Conservation (phyloP, 2,113 vertebrate genomes). For the Porphyrio hochstetteri region DNA sequence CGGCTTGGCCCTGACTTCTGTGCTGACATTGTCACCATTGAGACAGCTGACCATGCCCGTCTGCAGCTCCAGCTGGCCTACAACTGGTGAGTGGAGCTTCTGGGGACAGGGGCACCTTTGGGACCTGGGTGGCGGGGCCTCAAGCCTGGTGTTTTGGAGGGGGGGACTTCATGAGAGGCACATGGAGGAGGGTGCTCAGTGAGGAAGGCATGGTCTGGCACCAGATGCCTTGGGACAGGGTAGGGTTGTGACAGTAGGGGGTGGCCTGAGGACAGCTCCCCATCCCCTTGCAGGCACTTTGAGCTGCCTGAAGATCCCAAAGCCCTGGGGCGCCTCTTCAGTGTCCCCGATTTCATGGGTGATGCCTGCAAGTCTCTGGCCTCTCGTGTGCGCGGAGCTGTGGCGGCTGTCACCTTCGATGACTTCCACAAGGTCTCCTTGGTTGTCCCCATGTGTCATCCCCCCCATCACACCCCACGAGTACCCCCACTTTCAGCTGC, state of each 20-base stretch:
- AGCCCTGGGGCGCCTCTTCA: constrained; percentile 74
- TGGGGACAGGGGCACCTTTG: too few relatives aligned
- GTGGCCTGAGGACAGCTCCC: neutral
- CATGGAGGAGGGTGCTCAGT: too few relatives aligned
- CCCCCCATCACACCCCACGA: too few relatives aligned
- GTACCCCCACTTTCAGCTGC: too few relatives aligned
- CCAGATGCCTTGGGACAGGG: neutral
- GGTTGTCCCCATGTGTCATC: neutral
- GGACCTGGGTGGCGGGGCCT: neutral
- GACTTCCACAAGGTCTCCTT: constrained; percentile 87
- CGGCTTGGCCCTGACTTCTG: constrained; percentile 91
- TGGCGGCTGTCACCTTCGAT: constrained; percentile 89
- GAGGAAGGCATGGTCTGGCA: too few relatives aligned
- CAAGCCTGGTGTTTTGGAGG: neutral
- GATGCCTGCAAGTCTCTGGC: constrained; percentile 90
- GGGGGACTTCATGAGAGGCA: too few relatives aligned
- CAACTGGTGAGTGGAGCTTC: constrained; percentile 81
- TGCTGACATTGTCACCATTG: constrained; percentile 89
- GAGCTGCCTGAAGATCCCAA: constrained; percentile 64
- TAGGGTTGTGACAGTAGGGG: neutral
- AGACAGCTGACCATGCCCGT: constrained; percentile 89
- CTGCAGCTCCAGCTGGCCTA: constrained; percentile 91
- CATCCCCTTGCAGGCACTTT: constrained; percentile 82
- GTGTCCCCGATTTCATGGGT: constrained; percentile 86
- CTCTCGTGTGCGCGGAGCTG: constrained; percentile 85